Evolutionary conservation across 2,113 vertebrate genomes (phyloP).

Genomic region (Hippopotamus amphibius): DNA sequence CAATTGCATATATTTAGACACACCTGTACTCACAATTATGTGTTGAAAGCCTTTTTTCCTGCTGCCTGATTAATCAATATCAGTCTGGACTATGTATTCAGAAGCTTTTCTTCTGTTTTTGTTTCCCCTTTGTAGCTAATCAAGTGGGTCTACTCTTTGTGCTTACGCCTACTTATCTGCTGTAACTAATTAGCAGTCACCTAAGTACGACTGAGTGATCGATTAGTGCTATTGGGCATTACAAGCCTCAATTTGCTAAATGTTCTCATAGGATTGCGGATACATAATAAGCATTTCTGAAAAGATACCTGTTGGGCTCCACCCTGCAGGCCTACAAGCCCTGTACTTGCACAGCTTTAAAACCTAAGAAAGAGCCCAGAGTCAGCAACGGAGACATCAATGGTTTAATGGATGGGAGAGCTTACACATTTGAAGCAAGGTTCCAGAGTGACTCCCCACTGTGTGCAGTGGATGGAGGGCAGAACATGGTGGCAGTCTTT

Average conservation of each 20-base stretch:
- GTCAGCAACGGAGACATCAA: background rate
- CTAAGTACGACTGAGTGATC: conserved; percentile 61
- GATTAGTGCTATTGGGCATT: conserved; percentile 36
- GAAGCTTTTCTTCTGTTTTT: conserved; percentile 38
- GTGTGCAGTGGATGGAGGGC: background rate
- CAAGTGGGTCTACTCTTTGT: conserved; percentile 36
- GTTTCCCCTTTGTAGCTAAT: conserved; percentile 38
- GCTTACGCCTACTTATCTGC: conserved; percentile 1
- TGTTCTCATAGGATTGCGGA: conserved; percentile 49
- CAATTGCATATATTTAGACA: background rate
- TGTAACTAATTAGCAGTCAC: conserved; percentile 63
- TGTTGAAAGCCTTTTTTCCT: background rate
- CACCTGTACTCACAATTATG: background rate
- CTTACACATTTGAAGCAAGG: background rate
- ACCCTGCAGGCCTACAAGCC: background rate
- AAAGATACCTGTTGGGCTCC: background rate
- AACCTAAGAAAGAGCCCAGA: background rate
- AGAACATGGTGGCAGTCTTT: background rate
- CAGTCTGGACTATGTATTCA: background rate
- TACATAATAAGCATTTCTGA: conserved; percentile 56
- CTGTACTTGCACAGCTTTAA: background rate
- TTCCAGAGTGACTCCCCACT: background rate
- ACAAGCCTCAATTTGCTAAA: conserved; percentile 67
- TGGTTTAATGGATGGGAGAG: background rate
- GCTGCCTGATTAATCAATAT: background rate